These are phyloP conservation scores for Sparus aurata DNA, from an alignment of 2,797 vertebrate genomes.

Conservation along the genomic window DNA sequence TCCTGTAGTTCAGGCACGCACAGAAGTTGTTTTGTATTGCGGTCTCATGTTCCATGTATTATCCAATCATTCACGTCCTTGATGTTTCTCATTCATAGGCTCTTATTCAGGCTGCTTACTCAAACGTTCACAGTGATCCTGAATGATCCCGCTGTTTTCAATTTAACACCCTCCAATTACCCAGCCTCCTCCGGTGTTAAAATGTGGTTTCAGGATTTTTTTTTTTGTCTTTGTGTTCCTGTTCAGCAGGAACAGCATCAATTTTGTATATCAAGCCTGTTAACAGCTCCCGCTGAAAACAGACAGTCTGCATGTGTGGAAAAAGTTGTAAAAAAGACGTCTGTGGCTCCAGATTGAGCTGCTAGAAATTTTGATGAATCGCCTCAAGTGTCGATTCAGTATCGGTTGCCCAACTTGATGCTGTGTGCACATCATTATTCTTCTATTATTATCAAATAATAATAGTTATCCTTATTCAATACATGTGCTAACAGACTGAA, in stretches of 20 bases:
- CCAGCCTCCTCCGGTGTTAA: neutral
- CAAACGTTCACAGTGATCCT: neutral
- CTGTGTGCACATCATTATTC: neutral
- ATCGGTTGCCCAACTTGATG: neutral
- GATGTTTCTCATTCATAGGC: slow-evolving; percentile 4
- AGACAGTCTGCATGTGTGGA: too few relatives aligned
- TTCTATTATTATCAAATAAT: neutral
- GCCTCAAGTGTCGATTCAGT: neutral
- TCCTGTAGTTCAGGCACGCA: neutral
- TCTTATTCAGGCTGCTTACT: slow-evolving; percentile 7
- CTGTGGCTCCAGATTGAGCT: neutral
- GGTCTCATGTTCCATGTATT: neutral
- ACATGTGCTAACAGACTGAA: slow-evolving; percentile 13
- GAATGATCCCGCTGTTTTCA: neutral
- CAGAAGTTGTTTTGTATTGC: slow-evolving; percentile 1
- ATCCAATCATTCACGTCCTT: slow-evolving; percentile 3
- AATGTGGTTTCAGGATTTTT: slow-evolving; percentile 4
- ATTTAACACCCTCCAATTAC: neutral
- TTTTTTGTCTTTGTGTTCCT: neutral
- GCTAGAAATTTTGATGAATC: neutral
- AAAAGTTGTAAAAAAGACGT: neutral
- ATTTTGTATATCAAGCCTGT: neutral
- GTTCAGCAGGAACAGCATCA: neutral
- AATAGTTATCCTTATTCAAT: neutral
- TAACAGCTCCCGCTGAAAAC: neutral